Conservation (phyloP, 2,888 invertebrate genomes). For the Idaea biselata region DNA sequence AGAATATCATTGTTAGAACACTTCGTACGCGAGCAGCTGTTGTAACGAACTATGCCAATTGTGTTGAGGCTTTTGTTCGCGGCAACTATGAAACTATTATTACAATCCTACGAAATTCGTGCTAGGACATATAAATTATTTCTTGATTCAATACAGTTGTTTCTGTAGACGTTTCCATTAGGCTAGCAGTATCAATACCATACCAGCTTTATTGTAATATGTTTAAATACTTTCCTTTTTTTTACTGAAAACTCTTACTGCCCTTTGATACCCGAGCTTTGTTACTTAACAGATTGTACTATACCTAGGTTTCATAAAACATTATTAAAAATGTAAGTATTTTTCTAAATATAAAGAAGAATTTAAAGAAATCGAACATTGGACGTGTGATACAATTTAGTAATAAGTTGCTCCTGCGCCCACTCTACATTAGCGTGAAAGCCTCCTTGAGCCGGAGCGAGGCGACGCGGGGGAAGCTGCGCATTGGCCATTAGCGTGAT, state of each 20-base stretch:
- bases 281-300: too few species aligned
- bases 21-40: constrained; percentile 60
- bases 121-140: constrained; percentile 40
- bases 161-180: constrained; percentile 33
- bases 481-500: constrained; percentile 82
- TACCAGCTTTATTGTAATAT: constrained; percentile 5
- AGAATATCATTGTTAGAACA: constrained; percentile 74
- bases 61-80: constrained; percentile 68
- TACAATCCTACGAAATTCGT: constrained; percentile 45
- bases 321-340: background rate
- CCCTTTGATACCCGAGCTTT: too few species aligned
- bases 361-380: constrained; percentile 38
- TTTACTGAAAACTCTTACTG: too few species aligned
- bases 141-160: constrained; percentile 32
- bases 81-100: constrained; percentile 65
- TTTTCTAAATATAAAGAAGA: constrained; percentile 16
- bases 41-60: constrained; percentile 71
- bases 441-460: constrained; percentile 51
- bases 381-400: constrained; percentile 68
- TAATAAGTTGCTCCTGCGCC: constrained; percentile 63
- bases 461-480: constrained; percentile 50
- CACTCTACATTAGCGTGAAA: constrained; percentile 71
- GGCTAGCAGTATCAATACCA: constrained; percentile 14
- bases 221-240: too few species aligned
- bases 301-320: too few species aligned